Evolutionary conservation across 1,140 invertebrate genomes (phyloP), one percentile per base, ranked within the genome.

Genomic region (Ooceraea biroi): DNA sequence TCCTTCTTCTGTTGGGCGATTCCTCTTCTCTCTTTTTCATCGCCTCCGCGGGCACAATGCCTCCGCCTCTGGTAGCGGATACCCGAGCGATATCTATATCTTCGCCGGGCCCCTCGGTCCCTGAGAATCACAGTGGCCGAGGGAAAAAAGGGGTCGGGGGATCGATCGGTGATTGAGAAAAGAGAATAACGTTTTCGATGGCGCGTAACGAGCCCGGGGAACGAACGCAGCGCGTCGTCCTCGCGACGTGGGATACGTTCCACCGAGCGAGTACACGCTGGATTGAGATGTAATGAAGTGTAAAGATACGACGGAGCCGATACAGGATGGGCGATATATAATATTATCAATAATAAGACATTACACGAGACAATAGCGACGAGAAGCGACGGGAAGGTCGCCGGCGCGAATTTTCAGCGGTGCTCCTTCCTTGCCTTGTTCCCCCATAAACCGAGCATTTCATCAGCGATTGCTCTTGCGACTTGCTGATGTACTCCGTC

Each of bases 1-100:
- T 88, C 19, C 82, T 86, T 74, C 83, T 74, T 84, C 84, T 19
- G 48, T 78, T 66, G 48, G 19, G 61, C 61, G 57, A 48, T 73
- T 83, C 55, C 44, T 71, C 52, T 55, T 74, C 58, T 65, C 55
- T 48, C 63, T 76, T 87, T 74, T 69, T 78, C 77, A 25, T 52
- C 41, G 48, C 57, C 50, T 71, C 27, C 3, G 1, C 57, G 68
- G 36, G 66, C 72, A 83, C 82, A 83, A 83, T 83, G 30, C 69
- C 44, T 77, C 30, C n/a, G 61, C 25, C 50, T 25, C 55, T 87
- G 85, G 69, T 87, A 87, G 85, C 72, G 46, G 27, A 27, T 65
- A 36, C 65, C 19, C 25, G 46, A 10, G 52, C 85, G 85, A 88
- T 88, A 88, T 88, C 86, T 88, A 82, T 87, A 87, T 88, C 85